A percentile compares a stretch with the other conserved stretches of the same genome.
Evolutionary conservation across 1,140 invertebrate genomes (phyloP).

Genomic region (Calosoma granatense): DNA sequence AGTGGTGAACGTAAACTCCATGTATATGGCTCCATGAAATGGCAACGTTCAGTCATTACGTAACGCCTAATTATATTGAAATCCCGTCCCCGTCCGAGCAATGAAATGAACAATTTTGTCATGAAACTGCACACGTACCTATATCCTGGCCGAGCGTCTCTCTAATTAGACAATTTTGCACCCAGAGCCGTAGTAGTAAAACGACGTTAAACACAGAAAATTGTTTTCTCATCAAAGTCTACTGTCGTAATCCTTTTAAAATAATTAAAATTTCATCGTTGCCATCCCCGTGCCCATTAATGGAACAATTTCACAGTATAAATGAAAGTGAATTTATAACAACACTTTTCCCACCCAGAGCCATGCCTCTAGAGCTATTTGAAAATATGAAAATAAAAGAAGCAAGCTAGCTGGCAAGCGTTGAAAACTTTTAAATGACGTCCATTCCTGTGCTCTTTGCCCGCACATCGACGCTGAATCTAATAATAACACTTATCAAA

Average conservation of each 20-base stretch:
- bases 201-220: not conserved
- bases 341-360: not conserved
- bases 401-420: too few relatives aligned
- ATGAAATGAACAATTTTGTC: not conserved
- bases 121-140: not conserved
- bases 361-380: too few relatives aligned
- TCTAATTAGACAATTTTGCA: not conserved
- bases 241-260: slow-evolving; percentile 4
- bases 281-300: not conserved
- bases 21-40: not conserved
- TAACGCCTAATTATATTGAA: not conserved
- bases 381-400: not conserved
- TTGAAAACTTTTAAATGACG: too few relatives aligned
- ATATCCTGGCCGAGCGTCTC: not conserved
- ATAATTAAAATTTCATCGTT: slow-evolving; percentile 8
- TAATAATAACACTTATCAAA: too few relatives aligned
- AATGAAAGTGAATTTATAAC: not conserved
- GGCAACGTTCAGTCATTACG: not conserved
- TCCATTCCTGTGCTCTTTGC: too few relatives aligned
- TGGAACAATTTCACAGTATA: not conserved
- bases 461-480: too few relatives aligned
- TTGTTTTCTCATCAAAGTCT: slow-evolving; percentile 6
- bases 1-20: not conserved
- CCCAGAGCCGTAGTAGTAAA: not conserved
- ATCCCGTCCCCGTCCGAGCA: not conserved